Evolutionary conservation across 1,140 invertebrate genomes (phyloP).

Genomic region (Eupristina koningsbergeri): DNA sequence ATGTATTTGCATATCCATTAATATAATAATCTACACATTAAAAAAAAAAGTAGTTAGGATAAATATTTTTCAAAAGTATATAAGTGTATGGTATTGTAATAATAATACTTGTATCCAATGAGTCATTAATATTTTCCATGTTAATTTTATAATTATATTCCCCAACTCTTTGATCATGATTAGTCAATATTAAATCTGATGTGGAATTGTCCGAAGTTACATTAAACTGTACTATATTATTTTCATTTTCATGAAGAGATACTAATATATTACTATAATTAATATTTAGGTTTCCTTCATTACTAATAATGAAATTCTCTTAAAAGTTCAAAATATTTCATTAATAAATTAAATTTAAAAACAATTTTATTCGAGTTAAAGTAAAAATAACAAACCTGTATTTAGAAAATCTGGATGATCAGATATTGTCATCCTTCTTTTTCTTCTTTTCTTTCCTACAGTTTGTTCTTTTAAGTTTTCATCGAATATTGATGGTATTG

Average conservation of each 20-base stretch:
- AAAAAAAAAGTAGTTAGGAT: not conserved
- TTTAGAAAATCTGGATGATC: conserved; percentile 3
- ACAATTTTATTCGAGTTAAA: not conserved
- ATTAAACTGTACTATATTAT: conserved; percentile 6
- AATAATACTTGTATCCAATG: conserved; percentile 12
- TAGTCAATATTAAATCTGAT: not conserved
- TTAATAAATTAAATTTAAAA: conserved; percentile 20
- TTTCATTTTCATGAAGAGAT: conserved; percentile 29
- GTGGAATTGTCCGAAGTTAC: not conserved
- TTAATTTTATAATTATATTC: conserved; percentile 8
- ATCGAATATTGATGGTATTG: conserved; percentile 40
- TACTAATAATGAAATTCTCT: conserved; percentile 17
- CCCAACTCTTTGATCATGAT: not conserved
- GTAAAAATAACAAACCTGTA: conserved; percentile 1
- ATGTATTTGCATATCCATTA: not conserved
- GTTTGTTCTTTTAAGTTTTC: conserved; percentile 16
- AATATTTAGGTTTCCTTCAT: conserved; percentile 9
- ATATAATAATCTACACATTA: conserved; percentile 7
- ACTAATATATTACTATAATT: conserved; percentile 39
- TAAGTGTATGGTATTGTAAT: not conserved
- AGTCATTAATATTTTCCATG: not conserved
- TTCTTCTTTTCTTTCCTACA: conserved; percentile 6
- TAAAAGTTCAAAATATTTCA: conserved; percentile 1
- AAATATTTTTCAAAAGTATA: not conserved
- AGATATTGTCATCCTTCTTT: conserved; percentile 7